These are phyloP conservation scores for Cynaeus angustus DNA, from an alignment of 2,888 invertebrate genomes.

Conservation along the genomic window DNA sequence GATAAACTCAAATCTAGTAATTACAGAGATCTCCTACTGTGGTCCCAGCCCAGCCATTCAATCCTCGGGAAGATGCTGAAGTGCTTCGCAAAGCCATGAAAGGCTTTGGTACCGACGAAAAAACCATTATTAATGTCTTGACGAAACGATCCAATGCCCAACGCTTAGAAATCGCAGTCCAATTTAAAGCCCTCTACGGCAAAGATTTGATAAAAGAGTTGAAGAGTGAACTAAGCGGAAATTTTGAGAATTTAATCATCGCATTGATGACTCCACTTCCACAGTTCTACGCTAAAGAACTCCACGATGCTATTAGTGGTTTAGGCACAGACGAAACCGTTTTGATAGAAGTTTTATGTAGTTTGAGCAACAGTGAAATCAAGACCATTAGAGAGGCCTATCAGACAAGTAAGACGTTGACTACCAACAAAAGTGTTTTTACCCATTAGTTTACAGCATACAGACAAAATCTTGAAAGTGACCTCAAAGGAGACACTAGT, in stretches of 20 bases:
- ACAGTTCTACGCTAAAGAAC: slow-evolving; percentile 88
- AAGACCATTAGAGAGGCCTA: slow-evolving; percentile 86
- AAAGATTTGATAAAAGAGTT: slow-evolving; percentile 89
- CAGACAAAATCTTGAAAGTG: slow-evolving; percentile 84
- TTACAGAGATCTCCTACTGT: slow-evolving; percentile 84
- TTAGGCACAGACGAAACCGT: slow-evolving; percentile 90
- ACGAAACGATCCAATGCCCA: slow-evolving; percentile 89
- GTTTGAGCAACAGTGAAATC: slow-evolving; percentile 89
- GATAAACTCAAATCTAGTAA: slow-evolving; percentile 41
- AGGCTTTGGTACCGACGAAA: slow-evolving; percentile 94
- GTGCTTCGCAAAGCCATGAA: slow-evolving; percentile 92
- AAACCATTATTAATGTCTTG: slow-evolving; percentile 88
- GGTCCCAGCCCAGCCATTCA: slow-evolving; percentile 83
- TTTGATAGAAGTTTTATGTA: slow-evolving; percentile 91
- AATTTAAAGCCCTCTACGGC: slow-evolving; percentile 91
- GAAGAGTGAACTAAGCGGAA: slow-evolving; percentile 91
- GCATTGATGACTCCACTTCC: slow-evolving; percentile 90
- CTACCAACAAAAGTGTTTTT: background rate
- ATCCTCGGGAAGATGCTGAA: slow-evolving; percentile 87
- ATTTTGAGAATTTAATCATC: slow-evolving; percentile 88
- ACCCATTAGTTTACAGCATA: slow-evolving; percentile 76
- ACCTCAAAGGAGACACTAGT: slow-evolving; percentile 90
- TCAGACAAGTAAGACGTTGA: slow-evolving; percentile 76
- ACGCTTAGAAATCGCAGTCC: slow-evolving; percentile 85
- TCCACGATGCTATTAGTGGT: slow-evolving; percentile 89